A percentile compares a stretch with the other conserved stretches of the same genome.
Evolutionary conservation across 2,888 invertebrate species (phyloP).

Genomic region (Amiota minor): DNA sequence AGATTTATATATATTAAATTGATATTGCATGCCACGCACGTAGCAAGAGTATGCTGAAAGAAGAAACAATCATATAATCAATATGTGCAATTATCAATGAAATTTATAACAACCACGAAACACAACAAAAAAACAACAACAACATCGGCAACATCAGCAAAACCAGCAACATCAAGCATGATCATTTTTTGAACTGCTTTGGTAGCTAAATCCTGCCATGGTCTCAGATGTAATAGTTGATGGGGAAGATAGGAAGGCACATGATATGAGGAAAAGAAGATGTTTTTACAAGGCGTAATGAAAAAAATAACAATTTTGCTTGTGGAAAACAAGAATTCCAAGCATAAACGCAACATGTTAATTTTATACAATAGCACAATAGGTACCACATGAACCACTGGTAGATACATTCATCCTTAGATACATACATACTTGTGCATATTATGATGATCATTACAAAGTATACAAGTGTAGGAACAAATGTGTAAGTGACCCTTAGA

Average conservation of each 20-base stretch:
- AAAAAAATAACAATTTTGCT: constrained; percentile 12
- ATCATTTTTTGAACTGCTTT: constrained; percentile 2
- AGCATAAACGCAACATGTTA: constrained; percentile 36
- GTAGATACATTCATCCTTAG: too few relatives aligned
- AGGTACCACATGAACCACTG: too few relatives aligned
- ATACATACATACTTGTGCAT: neutral
- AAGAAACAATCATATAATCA: constrained; percentile 64
- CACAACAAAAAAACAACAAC: neutral
- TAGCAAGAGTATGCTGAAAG: constrained; percentile 42
- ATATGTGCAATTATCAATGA: constrained; percentile 69
- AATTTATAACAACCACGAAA: constrained; percentile 67
- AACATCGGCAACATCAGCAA: neutral
- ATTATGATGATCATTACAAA: constrained; percentile 14
- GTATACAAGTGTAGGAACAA: neutral
- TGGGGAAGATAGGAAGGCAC: neutral
- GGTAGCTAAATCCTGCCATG: neutral
- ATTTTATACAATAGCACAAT: constrained; percentile 29
- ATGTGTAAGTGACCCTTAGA: neutral
- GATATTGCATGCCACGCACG: constrained; percentile 59
- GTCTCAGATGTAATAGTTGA: neutral
- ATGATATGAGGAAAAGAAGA: neutral
- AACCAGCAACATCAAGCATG: neutral
- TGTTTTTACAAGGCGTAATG: neutral
- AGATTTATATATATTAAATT: constrained; percentile 7
- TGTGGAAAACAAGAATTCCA: constrained; percentile 34